Percentiles rank a stretch among this genome's conserved stretches.
These are phyloP conservation scores for Nanorana parkeri DNA, from an alignment of 2,113 vertebrate genomes.

Conservation along the genomic window DNA sequence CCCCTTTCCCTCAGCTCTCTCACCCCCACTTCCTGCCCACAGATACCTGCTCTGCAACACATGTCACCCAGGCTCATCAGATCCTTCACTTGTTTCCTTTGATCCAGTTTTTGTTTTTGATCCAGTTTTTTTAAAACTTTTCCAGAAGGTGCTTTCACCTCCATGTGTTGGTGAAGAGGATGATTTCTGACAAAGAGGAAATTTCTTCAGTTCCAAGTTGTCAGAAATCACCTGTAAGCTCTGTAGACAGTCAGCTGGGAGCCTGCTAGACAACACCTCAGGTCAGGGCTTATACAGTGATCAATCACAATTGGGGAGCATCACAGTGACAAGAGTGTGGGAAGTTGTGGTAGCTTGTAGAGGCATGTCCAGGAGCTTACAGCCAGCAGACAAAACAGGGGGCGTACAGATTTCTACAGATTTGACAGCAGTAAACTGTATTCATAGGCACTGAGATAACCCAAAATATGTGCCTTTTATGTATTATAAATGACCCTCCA, in stretches of 20 bases:
- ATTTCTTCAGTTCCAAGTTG: background rate
- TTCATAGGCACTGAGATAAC: background rate
- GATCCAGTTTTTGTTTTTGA: too few species aligned
- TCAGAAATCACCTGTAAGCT: background rate
- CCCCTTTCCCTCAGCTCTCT: too few species aligned
- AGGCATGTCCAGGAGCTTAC: conserved; percentile 11
- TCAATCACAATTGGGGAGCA: background rate
- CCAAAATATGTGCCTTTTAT: too few species aligned
- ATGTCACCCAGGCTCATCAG: too few species aligned
- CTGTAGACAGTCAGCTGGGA: conserved; percentile 5
- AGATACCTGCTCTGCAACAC: too few species aligned
- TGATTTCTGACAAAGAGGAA: too few species aligned
- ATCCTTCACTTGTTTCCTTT: too few species aligned
- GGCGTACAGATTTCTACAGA: background rate
- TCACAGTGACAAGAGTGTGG: background rate
- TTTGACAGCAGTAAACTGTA: background rate
- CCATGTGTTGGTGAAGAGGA: too few species aligned
- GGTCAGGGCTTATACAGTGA: background rate
- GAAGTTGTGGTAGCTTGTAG: background rate
- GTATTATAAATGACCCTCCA: too few species aligned
- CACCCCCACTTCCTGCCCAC: too few species aligned
- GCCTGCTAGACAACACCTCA: background rate
- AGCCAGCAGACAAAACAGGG: background rate
- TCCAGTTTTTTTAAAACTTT: too few species aligned
- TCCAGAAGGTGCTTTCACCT: too few species aligned